Conservation (phyloP, 2,113 vertebrate genomes). For the Microtus richardsoni region DNA sequence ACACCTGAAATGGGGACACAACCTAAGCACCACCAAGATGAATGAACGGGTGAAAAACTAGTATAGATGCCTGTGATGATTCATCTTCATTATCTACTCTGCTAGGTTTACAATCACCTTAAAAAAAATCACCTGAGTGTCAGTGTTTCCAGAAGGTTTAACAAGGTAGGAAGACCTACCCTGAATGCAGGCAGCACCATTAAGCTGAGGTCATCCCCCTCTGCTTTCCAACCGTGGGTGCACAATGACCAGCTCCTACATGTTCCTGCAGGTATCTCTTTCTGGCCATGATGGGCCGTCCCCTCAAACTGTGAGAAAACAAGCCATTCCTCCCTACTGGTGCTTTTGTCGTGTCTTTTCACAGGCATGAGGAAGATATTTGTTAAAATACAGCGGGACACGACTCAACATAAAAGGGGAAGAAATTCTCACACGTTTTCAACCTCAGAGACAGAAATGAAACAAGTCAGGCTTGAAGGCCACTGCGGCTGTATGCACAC, state of each 20-base stretch:
- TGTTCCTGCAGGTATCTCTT: too few relatives aligned
- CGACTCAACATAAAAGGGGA: neutral
- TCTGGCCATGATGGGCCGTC: too few relatives aligned
- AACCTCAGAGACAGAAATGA: neutral
- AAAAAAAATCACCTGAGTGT: neutral
- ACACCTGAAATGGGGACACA: neutral
- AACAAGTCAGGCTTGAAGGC: neutral
- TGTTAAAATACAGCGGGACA: neutral
- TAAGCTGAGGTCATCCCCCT: too few relatives aligned
- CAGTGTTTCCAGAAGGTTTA: neutral
- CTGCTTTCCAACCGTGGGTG: neutral
- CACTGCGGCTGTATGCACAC: neutral
- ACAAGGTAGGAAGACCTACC: neutral
- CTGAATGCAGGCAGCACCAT: too few relatives aligned
- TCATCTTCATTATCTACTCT: neutral
- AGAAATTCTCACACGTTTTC: constrained; percentile 7
- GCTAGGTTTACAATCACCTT: neutral
- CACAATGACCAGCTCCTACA: too few relatives aligned
- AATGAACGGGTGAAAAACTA: neutral
- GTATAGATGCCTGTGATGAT: neutral
- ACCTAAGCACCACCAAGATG: neutral
- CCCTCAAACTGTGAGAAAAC: neutral
- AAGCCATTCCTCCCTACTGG: neutral
- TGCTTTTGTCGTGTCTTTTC: neutral
- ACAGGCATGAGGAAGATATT: neutral